Evolutionary conservation across 2,888 invertebrate species (phyloP).

Genomic region (Hoplodrina blanda): DNA sequence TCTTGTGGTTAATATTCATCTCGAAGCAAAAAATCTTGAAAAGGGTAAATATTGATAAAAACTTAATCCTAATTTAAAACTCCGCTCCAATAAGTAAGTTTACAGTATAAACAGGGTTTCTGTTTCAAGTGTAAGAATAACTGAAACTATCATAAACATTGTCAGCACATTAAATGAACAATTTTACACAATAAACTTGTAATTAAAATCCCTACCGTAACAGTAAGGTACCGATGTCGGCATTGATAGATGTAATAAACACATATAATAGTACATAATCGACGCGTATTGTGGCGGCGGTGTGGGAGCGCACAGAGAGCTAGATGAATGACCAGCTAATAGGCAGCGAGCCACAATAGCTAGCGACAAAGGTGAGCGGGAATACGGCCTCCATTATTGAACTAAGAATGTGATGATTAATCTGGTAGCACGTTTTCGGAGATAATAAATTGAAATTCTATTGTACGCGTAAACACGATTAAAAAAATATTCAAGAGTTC

Average conservation of each 20-base stretch:
- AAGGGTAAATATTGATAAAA: constrained; percentile 44
- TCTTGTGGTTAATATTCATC: constrained; percentile 37
- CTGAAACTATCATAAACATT: constrained; percentile 3
- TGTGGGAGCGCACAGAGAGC: constrained; percentile 72
- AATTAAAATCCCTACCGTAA: constrained; percentile 65
- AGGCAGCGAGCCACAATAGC: constrained; percentile 67
- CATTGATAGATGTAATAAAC: constrained; percentile 80
- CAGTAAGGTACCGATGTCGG: constrained; percentile 66
- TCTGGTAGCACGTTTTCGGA: constrained; percentile 64
- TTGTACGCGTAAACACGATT: constrained; percentile 59
- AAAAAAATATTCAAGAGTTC: constrained; percentile 48
- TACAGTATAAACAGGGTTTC: not conserved
- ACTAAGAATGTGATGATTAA: constrained; percentile 70
- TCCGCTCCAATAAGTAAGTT: constrained; percentile 18
- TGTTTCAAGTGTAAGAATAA: constrained; percentile 3
- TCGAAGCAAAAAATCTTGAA: constrained; percentile 45
- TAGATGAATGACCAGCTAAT: constrained; percentile 81
- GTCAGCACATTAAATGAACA: constrained; percentile 29
- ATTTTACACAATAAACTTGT: constrained; percentile 58
- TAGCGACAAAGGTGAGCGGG: constrained; percentile 71
- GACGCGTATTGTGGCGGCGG: constrained; percentile 75
- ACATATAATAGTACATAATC: constrained; percentile 83
- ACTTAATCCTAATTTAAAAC: constrained; percentile 11
- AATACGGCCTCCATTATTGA: constrained; percentile 65
- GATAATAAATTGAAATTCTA: constrained; percentile 65